phyloP scores from a whole-genome alignment of 2,888 invertebrate genomes.

The Pimpla rufipes region DNA sequence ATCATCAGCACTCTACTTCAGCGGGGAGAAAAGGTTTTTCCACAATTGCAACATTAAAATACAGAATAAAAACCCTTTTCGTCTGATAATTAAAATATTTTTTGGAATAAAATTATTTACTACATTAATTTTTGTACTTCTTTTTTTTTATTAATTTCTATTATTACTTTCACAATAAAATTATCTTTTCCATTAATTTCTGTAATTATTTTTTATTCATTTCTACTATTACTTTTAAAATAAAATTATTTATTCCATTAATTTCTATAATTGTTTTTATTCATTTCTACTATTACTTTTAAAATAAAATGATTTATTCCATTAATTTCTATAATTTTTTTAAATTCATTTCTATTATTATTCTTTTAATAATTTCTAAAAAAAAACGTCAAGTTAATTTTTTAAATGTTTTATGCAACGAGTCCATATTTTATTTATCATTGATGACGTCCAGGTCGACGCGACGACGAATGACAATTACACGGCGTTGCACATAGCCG shows the following conservation, averaged over 20 bases:
- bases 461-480: constrained; percentile 91
- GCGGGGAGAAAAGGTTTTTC: constrained; percentile 96
- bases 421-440: background rate
- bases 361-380: background rate
- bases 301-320: too few species aligned
- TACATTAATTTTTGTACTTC: background rate
- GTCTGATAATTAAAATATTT: background rate
- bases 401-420: background rate
- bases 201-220: background rate
- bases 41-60: background rate
- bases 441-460: constrained; percentile 77
- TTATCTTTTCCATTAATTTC: background rate
- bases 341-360: background rate
- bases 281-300: too few species aligned
- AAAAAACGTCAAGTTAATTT: background rate
- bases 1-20: constrained; percentile 98
- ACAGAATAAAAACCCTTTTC: background rate
- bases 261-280: background rate
- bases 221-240: too few species aligned
- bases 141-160: background rate
- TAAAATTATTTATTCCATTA: too few species aligned
- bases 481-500: constrained; percentile 98
- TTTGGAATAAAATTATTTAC: too few species aligned
- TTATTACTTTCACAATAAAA: too few species aligned
- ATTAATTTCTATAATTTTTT: constrained; percentile 1